Evolutionary conservation across 2,888 invertebrate species (phyloP), one percentile per base, ranked within the genome.

Genomic region (Drosophila picticornis): DNA sequence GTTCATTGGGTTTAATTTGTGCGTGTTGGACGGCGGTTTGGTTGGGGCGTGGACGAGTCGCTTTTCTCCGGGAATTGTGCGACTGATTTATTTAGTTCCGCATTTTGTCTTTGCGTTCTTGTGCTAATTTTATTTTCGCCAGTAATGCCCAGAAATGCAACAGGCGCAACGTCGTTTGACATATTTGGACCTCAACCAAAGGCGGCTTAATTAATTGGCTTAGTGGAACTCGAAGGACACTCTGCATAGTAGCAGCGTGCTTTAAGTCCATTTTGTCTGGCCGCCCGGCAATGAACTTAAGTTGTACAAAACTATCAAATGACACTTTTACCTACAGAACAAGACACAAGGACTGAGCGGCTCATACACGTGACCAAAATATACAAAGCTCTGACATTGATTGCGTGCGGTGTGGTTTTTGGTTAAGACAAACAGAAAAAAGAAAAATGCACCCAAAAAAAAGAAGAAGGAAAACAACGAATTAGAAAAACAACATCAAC

Each of bases 1-100:
- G 89, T 90, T 90, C 88, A 86, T 86, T 90, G 88, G 77, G 83
- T 75, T 86, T 90, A 88, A 90, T 86, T 86, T 86, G 88, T 79
- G 80, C 79, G 78, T 87, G 75, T 75, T 29, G 73, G 52, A 19
- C 9, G 38, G 9, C n/a, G 7, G 48, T 13, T 27, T 31, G 29
- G 16, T 2, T 2, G n/a, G 40, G 16, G 40, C n/a, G 29, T 50
- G 2, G 32, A 11, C 53, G 27, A 43, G n/a, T 22, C 38, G 34
- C 62, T 40, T 3, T 36, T 22, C 46, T 13, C 46, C 34, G 9
- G 58, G 27, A 22, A 25, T 11, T 32, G 32, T 27, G 58, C 51
- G 50, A 70, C 80, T 84, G 84, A 84, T 84, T 84, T 84, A 84
- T 84, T 89, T 84, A 82, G 84, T 84, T 80, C 68, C 77, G 69